Conservation (phyloP, 2,797 vertebrate species). For the Pelodytes ibericus region DNA sequence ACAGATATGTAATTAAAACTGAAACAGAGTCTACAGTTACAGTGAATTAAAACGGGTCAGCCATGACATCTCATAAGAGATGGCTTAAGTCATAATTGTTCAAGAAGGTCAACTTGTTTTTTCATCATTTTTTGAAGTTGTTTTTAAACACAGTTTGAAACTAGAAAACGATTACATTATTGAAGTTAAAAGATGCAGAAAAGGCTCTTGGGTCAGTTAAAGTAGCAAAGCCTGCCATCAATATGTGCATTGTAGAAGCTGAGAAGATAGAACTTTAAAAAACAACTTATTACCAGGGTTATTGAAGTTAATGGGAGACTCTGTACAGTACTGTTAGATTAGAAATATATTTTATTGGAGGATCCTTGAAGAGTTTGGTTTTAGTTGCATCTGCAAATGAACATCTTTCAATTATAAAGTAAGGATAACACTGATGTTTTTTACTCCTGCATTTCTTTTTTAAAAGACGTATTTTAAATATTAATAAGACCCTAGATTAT, state of each 20-base stretch:
- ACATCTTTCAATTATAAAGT: no score
- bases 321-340: neutral
- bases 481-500: no score
- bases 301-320: slow-evolving; percentile 32
- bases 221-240: slow-evolving; percentile 30
- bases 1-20: slow-evolving; percentile 57
- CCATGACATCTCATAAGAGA: slow-evolving; percentile 56
- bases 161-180: slow-evolving; percentile 48
- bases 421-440: no score
- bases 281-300: slow-evolving; percentile 41
- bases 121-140: slow-evolving; percentile 56
- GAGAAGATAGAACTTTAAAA: slow-evolving; percentile 29
- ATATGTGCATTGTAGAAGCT: slow-evolving; percentile 29
- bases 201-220: slow-evolving; percentile 43
- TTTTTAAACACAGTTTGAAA: slow-evolving; percentile 52
- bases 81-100: slow-evolving; percentile 58
- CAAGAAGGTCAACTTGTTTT: slow-evolving; percentile 59
- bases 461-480: no score
- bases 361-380: no score
- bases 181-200: slow-evolving; percentile 34
- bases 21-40: slow-evolving; percentile 53
- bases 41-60: slow-evolving; percentile 53
- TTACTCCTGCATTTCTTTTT: no score
- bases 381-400: no score
- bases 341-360: neutral